Percentiles rank a stretch among this genome's conserved stretches.
Evolutionary conservation across 2,113 vertebrate species (phyloP).

Genomic region (Scolopax mira): DNA sequence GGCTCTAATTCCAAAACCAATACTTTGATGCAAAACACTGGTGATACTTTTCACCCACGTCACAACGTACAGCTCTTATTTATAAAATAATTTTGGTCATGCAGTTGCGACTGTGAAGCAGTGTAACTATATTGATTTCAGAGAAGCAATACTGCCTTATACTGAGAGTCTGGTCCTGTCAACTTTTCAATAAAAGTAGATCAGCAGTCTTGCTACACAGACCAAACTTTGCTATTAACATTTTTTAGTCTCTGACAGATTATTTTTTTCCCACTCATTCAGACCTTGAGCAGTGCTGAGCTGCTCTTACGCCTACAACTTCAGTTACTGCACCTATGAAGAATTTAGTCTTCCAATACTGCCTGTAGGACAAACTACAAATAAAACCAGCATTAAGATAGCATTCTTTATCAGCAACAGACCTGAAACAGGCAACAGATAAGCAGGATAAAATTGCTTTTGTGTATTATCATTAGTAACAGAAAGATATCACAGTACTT

Average conservation of each 20-base stretch:
- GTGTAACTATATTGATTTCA: background rate
- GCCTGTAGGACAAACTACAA: background rate
- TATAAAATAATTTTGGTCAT: background rate
- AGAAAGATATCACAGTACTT: background rate
- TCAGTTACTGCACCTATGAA: background rate
- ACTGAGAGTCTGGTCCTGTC: background rate
- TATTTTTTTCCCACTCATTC: background rate
- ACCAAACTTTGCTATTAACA: background rate
- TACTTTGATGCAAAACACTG: background rate
- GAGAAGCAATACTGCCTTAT: background rate
- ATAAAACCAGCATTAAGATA: background rate
- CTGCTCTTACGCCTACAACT: background rate
- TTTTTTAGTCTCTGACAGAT: background rate
- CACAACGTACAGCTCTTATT: background rate
- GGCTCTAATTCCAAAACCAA: background rate
- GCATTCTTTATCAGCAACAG: background rate
- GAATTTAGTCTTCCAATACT: background rate
- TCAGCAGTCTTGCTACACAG: background rate
- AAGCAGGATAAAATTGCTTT: conserved; percentile 10
- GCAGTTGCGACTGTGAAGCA: background rate
- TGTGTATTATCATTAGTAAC: background rate
- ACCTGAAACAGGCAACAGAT: background rate
- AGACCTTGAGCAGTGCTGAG: background rate
- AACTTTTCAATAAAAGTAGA: background rate
- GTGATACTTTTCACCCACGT: background rate